Evolutionary conservation across 2,113 vertebrate species (phyloP).

Genomic region (Otocyon megalotis): DNA sequence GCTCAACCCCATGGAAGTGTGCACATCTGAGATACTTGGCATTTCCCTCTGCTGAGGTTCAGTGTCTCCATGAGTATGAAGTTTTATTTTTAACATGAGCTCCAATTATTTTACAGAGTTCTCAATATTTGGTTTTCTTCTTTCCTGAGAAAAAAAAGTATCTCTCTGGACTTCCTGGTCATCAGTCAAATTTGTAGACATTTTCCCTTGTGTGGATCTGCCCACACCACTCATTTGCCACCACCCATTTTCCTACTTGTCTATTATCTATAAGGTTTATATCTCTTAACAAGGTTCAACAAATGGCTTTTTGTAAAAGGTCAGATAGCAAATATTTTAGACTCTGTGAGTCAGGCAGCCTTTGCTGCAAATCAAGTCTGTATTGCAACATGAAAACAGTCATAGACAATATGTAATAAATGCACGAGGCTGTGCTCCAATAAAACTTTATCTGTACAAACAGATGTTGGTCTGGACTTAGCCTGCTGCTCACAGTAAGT

Average conservation of each 20-base stretch:
- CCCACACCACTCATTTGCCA: background rate
- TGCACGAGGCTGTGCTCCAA: background rate
- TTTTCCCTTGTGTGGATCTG: background rate
- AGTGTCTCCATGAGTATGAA: background rate
- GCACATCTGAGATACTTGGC: background rate
- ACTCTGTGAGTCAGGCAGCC: background rate
- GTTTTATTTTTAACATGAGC: background rate
- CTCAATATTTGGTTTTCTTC: background rate
- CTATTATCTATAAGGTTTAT: background rate
- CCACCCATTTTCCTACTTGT: background rate
- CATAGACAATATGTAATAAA: background rate
- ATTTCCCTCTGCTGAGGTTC: background rate
- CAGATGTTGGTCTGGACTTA: background rate
- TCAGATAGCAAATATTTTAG: background rate
- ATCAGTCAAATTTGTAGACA: background rate
- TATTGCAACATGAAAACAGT: background rate
- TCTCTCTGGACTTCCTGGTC: background rate
- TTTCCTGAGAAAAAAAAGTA: background rate
- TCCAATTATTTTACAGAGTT: background rate
- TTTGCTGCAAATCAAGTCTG: background rate
- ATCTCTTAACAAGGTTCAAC: background rate
- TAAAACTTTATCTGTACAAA: constrained; percentile 24
- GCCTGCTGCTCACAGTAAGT: background rate
- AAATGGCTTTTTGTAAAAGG: background rate
- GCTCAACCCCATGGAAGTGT: background rate